Evolutionary conservation across 2,888 invertebrate species (phyloP).

Genomic region (Drosophila acutilabella): DNA sequence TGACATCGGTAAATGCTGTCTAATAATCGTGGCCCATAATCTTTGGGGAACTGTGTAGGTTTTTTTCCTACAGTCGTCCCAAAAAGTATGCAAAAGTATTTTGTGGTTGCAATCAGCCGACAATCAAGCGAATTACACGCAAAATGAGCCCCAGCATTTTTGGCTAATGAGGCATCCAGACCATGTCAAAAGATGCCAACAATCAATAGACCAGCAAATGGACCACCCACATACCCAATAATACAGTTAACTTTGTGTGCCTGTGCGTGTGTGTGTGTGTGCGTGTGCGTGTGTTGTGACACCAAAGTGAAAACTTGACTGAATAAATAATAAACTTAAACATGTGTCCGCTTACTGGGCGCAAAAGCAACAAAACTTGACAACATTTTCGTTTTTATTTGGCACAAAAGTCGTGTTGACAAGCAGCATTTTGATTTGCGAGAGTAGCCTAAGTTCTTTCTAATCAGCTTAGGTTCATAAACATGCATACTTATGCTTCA

Average conservation of each 20-base stretch:
- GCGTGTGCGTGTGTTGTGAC: conserved; percentile 30
- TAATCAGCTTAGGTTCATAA: not conserved
- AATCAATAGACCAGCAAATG: conserved; percentile 48
- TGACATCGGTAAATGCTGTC: conserved; percentile 64
- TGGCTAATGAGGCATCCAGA: conserved; percentile 56
- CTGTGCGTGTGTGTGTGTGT: conserved; percentile 7
- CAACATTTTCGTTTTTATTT: conserved; percentile 54
- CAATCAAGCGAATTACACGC: conserved; percentile 64
- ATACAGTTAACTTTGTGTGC: not conserved
- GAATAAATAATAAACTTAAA: conserved; percentile 74
- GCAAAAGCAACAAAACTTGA: conserved; percentile 51
- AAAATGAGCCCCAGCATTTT: conserved; percentile 45
- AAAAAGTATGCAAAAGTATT: conserved; percentile 57
- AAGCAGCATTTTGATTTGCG: conserved; percentile 55
- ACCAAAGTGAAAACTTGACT: conserved; percentile 70
- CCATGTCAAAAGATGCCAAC: conserved; percentile 36
- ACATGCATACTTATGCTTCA: not conserved
- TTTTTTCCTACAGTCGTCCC: not conserved
- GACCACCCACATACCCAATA: conserved; percentile 24
- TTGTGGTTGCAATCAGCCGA: conserved; percentile 49
- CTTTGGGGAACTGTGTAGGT: conserved; percentile 31
- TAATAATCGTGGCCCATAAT: conserved; percentile 56
- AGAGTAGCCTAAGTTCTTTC: not conserved
- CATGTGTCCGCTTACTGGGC: conserved; percentile 40
- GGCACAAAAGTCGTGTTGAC: conserved; percentile 35